These are phyloP conservation scores for Palythoa grandis DNA, from an alignment of 92 coral and sea anemone genomes.

Conservation along the genomic window DNA sequence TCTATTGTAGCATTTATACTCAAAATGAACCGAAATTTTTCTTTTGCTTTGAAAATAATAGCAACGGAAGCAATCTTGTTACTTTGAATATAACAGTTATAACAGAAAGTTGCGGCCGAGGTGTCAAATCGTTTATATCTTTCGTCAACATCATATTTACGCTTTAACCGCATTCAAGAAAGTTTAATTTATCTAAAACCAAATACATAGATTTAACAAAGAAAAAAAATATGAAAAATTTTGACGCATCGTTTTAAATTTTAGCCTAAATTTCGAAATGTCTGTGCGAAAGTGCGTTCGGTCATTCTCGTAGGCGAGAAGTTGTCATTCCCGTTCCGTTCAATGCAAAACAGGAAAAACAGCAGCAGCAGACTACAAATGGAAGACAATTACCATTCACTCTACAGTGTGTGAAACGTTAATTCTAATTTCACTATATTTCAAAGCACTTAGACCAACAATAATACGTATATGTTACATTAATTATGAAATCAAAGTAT, in stretches of 20 bases:
- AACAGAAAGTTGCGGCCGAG: not conserved
- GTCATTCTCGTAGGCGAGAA: not conserved
- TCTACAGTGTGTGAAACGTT: not conserved
- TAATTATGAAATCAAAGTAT: not conserved
- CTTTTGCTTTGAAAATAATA: not conserved
- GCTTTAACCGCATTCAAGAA: not conserved
- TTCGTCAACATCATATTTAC: not conserved
- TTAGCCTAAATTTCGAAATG: not conserved
- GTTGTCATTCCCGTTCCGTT: not conserved
- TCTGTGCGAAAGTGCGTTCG: not conserved
- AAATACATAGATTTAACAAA: not conserved
- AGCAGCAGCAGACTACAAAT: not conserved
- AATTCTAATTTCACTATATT: not conserved
- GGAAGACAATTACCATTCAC: not conserved
- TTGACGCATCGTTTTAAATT: not conserved
- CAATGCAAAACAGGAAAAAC: not conserved
- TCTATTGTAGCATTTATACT: not conserved
- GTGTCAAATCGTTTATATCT: not conserved
- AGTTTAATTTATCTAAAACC: not conserved
- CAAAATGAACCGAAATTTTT: not conserved
- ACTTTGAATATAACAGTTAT: not conserved
- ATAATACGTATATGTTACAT: not conserved
- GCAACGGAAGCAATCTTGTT: not conserved
- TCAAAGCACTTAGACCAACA: not conserved
- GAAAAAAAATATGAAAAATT: not conserved